Base-by-base conservation (phyloP, 2,113 vertebrate genomes). In the Narcine bancroftii region DNA sequence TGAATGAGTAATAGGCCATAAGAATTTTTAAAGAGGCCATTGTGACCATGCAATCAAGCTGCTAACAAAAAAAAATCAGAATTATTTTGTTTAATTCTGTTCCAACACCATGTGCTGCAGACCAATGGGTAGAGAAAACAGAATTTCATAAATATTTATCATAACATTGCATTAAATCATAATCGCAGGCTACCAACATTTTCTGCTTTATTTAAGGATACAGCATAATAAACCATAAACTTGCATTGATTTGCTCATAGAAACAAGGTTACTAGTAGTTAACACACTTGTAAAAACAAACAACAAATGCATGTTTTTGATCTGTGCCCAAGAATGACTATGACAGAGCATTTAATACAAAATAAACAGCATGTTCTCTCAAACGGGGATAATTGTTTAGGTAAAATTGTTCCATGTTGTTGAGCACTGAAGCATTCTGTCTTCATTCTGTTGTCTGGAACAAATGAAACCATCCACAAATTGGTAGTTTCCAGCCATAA, bases 161-260 rank as follows among this genome's bases (percentile, higher is more conserved):
- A 81, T 42, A 45, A 47, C 47, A 36, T n/a, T 60, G 33, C n/a
- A n/a, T 45, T 47, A 66, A n/a, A 91, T 15, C 63, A 91, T 17
- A 91, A 71, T 69, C 65, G 42, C 53, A 69, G 36, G 63, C 63
- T 36, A n/a, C 63, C 89, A 47, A 10, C 36, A 69, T 47, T 47
- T 89, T 71, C 42, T 33, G 26, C 17, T 91, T 91, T 91, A 71
- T 91, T 91, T 33, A 91, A 45, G 87, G 39, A 45, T 91, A 47
- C 89, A 91, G 89, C 66, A 69, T 47, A 91, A 91, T 45, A 69
- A 69, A 91, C 60, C 65, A 66, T 89, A 15, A 91, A 91, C 63
- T 47, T 65, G 39, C 45, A 39, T 91, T 71, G 89, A 71, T 91
- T 89, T 91, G 65, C 47, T 87, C 63, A 91, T 69, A 91, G 65